These are phyloP conservation scores for Emydura subglobosa DNA, from an alignment of 2,113 vertebrate species.

Conservation along the genomic window DNA sequence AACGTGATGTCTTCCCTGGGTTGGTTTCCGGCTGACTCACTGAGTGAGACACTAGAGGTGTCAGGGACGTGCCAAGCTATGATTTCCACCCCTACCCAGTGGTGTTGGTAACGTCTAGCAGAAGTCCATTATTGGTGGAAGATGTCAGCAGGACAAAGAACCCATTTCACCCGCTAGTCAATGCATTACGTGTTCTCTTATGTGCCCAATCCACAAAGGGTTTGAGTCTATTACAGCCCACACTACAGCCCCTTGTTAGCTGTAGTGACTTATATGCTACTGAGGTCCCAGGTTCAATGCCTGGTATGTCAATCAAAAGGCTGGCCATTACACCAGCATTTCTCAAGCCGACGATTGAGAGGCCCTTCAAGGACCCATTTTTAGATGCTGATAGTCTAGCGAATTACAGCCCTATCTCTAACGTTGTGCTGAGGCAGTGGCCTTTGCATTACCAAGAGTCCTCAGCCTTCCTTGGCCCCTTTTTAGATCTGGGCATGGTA, in stretches of 20 bases:
- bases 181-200: background rate
- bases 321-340: background rate
- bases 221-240: conserved; percentile 13
- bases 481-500: background rate
- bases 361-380: background rate
- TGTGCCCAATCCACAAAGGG: background rate
- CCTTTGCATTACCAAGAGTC: conserved; percentile 26
- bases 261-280: background rate
- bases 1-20: background rate
- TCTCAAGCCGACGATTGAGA: background rate
- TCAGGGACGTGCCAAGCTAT: background rate
- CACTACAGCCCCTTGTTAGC: background rate
- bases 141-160: background rate
- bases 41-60: background rate
- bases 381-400: background rate
- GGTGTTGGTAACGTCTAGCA: background rate
- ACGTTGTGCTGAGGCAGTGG: conserved; percentile 3
- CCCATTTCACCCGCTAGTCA: background rate
- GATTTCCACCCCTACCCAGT: background rate
- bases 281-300: background rate
- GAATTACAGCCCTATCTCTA: background rate
- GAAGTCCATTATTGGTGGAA: background rate
- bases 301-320: background rate
- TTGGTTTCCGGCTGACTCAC: conserved; percentile 20
- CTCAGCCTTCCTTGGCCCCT: background rate